A percentile compares a stretch with the other conserved stretches of the same genome.
These are phyloP conservation scores for Delphinus delphis DNA, from an alignment of 2,113 vertebrate genomes.

Conservation along the genomic window DNA sequence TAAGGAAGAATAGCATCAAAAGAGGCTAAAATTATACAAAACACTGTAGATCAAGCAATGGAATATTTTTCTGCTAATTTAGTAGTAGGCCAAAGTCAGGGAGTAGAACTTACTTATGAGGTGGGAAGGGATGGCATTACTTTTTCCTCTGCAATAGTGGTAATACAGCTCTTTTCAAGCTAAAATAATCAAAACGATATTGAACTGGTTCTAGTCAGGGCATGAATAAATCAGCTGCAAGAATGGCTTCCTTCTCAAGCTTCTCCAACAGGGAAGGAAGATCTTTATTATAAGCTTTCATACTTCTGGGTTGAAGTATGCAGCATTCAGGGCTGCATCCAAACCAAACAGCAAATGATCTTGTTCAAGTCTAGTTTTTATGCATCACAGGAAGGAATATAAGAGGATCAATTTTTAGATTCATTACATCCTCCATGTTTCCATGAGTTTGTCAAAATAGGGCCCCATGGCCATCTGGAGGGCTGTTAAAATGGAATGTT, in stretches of 20 bases:
- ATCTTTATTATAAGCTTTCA: neutral
- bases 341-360: neutral
- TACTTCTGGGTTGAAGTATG: neutral
- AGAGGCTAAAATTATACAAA: neutral
- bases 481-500: neutral
- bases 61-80: too few relatives aligned
- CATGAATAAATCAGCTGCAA: neutral
- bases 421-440: neutral
- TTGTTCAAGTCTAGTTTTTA: neutral
- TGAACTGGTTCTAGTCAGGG: neutral
- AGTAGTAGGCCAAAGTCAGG: too few relatives aligned
- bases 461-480: neutral
- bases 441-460: neutral
- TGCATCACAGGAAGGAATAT: neutral
- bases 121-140: neutral
- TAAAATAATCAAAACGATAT: slow-evolving; percentile 1
- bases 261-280: neutral
- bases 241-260: neutral
- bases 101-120: neutral
- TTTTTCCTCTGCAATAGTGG: neutral
- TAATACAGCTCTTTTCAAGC: neutral
- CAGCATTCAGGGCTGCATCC: neutral
- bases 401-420: neutral
- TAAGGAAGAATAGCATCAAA: neutral
- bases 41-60: neutral